Base-by-base conservation (phyloP, 2,797 vertebrate genomes). In the Chromobotia macracanthus region DNA sequence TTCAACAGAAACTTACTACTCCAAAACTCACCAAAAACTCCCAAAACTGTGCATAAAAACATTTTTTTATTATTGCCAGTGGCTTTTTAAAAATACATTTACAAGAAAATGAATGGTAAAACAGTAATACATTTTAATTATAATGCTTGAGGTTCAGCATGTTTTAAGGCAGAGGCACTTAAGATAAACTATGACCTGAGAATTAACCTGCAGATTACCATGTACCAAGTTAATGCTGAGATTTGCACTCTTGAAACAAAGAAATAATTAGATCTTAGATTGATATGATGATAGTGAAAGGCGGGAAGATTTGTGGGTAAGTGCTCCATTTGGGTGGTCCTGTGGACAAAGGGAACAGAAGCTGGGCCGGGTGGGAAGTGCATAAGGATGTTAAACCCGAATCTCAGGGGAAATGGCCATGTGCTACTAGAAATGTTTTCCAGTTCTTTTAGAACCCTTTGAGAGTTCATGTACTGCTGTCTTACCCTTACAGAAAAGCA, bases 311-410 rank as follows among this genome's bases (percentile, higher is more conserved):
- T 88, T 86, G 87, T 64, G 76, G 31, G 63, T 82, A 81, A 72
- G 75, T 71, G 60, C 60, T 85, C 81, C 63, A 83, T 88, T 84
- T 92, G 93, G 92, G 93, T 93, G 93, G 93, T 93, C 92, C 86
- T 3, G 51, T 81, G 82, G 75, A 81, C 78, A 76, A 81, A 85
- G 87, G 74, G 86, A 80, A 84, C 75, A 82, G 86, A 89, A 85
- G 90, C 88, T 87, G 88, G 84, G 63, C 16, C 77, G 67, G 79
- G 71, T 50, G 68, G 81, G 56, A 74, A 64, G 80, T 71, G 82
- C 82, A 77, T 75, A 60, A 78, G 74, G 72, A 80, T 78, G 75
- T 69, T 79, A 72, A 81, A 81, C n/a, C 79, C 69, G 56, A 65
- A 74, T 91, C 90, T 92, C 90, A 74, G 74, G 75, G 92, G 92